Percentiles rank a stretch among this genome's conserved stretches.
phyloP scores from a whole-genome alignment of 2,888 invertebrate genomes.

The Lasioglossum oenotherae region DNA sequence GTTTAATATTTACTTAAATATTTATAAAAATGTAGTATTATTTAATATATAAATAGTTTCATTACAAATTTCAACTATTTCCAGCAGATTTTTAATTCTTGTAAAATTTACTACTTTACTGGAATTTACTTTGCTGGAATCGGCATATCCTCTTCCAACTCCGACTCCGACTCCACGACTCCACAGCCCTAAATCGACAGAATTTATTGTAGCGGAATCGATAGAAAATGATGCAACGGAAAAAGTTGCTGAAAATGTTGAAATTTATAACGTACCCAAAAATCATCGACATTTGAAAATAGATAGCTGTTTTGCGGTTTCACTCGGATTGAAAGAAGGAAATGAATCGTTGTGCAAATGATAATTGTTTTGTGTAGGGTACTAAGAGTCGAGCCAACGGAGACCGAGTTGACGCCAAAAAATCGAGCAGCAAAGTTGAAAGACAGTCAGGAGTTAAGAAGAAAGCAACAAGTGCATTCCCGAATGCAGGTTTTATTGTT shows the following conservation, averaged over 20 bases:
- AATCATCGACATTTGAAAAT: background rate
- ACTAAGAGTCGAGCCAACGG: constrained; percentile 75
- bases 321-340: background rate
- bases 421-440: constrained; percentile 82
- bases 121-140: no score
- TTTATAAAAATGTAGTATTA: background rate
- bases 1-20: background rate
- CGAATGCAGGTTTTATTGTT: constrained; percentile 91
- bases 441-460: constrained; percentile 85
- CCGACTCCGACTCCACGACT: no score
- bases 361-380: constrained; percentile 65
- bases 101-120: background rate
- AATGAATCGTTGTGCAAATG: background rate
- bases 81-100: background rate
- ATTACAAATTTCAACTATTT: background rate
- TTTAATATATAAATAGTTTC: background rate
- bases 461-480: constrained; percentile 85
- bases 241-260: background rate
- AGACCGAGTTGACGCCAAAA: constrained; percentile 77
- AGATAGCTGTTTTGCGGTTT: background rate
- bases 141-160: background rate
- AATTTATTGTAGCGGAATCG: background rate
- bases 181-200: background rate
- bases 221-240: background rate
- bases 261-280: background rate